These are phyloP conservation scores for Acrobasis suavella DNA, from an alignment of 2,888 invertebrate genomes.

Conservation along the genomic window DNA sequence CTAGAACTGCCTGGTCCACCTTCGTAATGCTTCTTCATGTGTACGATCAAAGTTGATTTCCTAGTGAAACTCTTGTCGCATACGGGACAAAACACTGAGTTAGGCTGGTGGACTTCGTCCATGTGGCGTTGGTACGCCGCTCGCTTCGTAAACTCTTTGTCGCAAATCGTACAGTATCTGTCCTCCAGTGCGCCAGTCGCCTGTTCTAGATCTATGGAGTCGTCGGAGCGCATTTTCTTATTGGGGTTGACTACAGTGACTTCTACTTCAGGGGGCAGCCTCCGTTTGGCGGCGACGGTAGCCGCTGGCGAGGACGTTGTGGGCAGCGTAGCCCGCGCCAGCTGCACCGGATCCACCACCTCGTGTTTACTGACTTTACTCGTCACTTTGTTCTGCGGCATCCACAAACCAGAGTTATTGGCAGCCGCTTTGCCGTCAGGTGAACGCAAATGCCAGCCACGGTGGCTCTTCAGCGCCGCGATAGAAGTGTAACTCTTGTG, in stretches of 20 bases:
- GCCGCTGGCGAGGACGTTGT: slow-evolving; percentile 47
- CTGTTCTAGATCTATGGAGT: slow-evolving; percentile 69
- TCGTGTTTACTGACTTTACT: slow-evolving; percentile 78
- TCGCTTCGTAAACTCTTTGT: slow-evolving; percentile 83
- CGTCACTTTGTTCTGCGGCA: slow-evolving; percentile 79
- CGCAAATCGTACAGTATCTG: slow-evolving; percentile 82
- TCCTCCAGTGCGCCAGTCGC: slow-evolving; percentile 73
- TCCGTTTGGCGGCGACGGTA: slow-evolving; percentile 56
- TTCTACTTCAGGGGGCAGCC: slow-evolving; percentile 77
- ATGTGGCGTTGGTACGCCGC: slow-evolving; percentile 84
- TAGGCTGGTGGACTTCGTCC: slow-evolving; percentile 80
- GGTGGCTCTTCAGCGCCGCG: slow-evolving; percentile 85
- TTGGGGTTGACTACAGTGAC: slow-evolving; percentile 78
- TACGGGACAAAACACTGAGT: slow-evolving; percentile 82
- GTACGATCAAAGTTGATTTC: slow-evolving; percentile 84
- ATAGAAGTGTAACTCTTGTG: slow-evolving; percentile 85
- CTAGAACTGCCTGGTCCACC: slow-evolving; percentile 62
- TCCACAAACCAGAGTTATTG: slow-evolving; percentile 77
- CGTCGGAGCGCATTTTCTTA: slow-evolving; percentile 73
- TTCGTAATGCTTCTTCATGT: slow-evolving; percentile 84
- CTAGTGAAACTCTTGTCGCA: slow-evolving; percentile 85
- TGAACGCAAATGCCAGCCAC: slow-evolving; percentile 85
- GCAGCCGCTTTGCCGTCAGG: slow-evolving; percentile 80
- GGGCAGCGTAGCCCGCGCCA: slow-evolving; percentile 55
- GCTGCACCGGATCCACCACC: slow-evolving; percentile 62